phyloP scores from a whole-genome alignment of 2,888 invertebrate species.

The Psococerastis gibbosa region DNA sequence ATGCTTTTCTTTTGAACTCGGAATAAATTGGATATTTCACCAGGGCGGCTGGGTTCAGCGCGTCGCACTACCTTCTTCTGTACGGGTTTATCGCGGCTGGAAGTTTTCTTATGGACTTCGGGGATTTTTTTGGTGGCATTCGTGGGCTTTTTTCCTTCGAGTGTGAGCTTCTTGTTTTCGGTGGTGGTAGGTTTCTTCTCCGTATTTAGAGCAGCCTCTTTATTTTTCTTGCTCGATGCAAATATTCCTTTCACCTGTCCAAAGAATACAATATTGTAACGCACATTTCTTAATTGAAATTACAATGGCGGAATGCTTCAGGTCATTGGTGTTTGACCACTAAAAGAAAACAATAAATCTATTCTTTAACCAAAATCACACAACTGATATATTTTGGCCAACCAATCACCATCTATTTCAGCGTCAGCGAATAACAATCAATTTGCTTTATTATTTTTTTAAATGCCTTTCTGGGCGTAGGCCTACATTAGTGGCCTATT shows the following conservation, averaged over 20 bases:
- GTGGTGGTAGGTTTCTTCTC: conserved; percentile 21
- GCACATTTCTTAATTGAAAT: too few species aligned
- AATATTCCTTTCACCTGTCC: background rate
- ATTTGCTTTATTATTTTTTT: too few species aligned
- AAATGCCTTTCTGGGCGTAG: too few species aligned
- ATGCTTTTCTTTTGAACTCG: conserved; percentile 59
- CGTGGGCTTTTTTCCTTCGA: background rate
- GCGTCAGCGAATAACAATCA: too few species aligned
- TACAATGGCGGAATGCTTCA: too few species aligned
- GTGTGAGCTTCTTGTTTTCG: conserved; percentile 18
- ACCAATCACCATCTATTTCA: too few species aligned
- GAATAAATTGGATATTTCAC: conserved; percentile 23
- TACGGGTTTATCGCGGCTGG: conserved; percentile 8
- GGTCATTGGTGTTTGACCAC: too few species aligned
- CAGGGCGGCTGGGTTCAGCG: conserved; percentile 7
- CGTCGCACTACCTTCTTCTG: conserved; percentile 11
- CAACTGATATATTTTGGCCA: too few species aligned
- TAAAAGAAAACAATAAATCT: too few species aligned
- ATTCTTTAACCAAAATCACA: too few species aligned
- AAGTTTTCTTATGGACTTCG: conserved; percentile 10
- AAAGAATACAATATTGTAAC: too few species aligned
- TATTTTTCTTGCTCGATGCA: background rate
- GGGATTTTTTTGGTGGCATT: background rate
- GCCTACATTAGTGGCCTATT: too few species aligned
- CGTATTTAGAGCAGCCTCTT: background rate